A percentile compares a stretch with the other conserved stretches of the same genome.
Conservation (phyloP, 1,140 invertebrate species). For the Drosophila sulfurigaster region DNA sequence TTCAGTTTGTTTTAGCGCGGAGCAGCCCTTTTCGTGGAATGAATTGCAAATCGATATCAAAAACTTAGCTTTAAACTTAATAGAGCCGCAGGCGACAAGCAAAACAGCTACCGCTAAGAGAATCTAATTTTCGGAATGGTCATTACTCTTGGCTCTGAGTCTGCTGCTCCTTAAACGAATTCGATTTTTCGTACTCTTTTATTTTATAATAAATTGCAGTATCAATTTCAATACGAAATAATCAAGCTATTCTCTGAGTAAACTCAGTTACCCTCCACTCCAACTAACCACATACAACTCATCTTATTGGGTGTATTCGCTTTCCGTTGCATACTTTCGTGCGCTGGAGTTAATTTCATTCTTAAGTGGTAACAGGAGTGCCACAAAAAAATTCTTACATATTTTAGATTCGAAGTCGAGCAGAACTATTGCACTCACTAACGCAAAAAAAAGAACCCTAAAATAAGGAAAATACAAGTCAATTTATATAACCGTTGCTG, state of each 20-base stretch:
- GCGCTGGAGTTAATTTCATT: slow-evolving; percentile 75
- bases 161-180: slow-evolving; percentile 51
- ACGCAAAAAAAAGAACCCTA: slow-evolving; percentile 50
- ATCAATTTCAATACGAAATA: slow-evolving; percentile 80
- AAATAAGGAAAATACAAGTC: slow-evolving; percentile 77
- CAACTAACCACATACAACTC: slow-evolving; percentile 19
- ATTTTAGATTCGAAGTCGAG: slow-evolving; percentile 49
- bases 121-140: slow-evolving; percentile 52
- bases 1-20: slow-evolving; percentile 76
- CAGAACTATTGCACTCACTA: slow-evolving; percentile 69
- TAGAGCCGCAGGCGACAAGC: slow-evolving; percentile 41
- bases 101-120: slow-evolving; percentile 34
- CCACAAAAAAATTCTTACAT: slow-evolving; percentile 25
- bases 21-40: slow-evolving; percentile 39
- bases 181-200: slow-evolving; percentile 48
- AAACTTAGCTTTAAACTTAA: slow-evolving; percentile 70
- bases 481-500: slow-evolving; percentile 66
- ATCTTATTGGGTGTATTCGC: slow-evolving; percentile 47
- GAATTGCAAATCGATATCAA: slow-evolving; percentile 61
- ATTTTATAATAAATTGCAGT: slow-evolving; percentile 75
- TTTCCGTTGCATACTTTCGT: slow-evolving; percentile 63
- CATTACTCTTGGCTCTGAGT: slow-evolving; percentile 56
- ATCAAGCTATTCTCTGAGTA: slow-evolving; percentile 62
- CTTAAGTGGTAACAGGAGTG: slow-evolving; percentile 64
- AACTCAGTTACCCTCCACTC: slow-evolving; percentile 20